A percentile compares a stretch with the other conserved stretches of the same genome.
Evolutionary conservation across 2,113 vertebrate species (phyloP).

Genomic region (Phyllopteryx taeniolatus): DNA sequence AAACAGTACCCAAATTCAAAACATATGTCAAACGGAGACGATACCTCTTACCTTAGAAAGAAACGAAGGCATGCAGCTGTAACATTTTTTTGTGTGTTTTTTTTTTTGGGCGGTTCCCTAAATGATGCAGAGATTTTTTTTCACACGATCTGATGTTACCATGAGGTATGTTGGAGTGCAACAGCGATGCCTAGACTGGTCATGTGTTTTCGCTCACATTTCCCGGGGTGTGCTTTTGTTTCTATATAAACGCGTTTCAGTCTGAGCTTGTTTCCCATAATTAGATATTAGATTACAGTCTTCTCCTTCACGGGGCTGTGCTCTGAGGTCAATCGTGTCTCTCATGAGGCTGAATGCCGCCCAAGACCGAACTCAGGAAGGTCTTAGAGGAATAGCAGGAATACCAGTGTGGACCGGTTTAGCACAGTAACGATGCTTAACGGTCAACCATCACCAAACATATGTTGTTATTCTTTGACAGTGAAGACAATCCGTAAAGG

Average conservation of each 20-base stretch:
- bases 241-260: neutral
- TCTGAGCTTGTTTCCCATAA: conserved; percentile 5
- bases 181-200: neutral
- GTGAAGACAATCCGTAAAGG: neutral
- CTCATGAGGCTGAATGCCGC: neutral
- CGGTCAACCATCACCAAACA: neutral
- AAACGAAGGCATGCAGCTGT: conserved; percentile 1
- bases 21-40: neutral
- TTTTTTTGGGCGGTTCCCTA: neutral
- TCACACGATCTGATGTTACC: too few species aligned
- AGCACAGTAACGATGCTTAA: neutral
- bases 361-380: neutral
- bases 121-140: conserved; percentile 38
- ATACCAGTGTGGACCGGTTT: neutral
- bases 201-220: neutral
- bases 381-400: neutral
- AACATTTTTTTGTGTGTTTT: neutral
- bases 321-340: neutral
- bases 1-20: conserved; percentile 19
- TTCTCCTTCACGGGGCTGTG: conserved; percentile 2
- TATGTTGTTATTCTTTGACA: neutral
- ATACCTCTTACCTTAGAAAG: conserved; percentile 4
- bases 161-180: neutral
- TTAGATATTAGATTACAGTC: conserved; percentile 4
- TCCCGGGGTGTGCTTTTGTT: neutral